Evolutionary conservation across 2,113 vertebrate genomes (phyloP).

Genomic region (Osmerus eperlanus): DNA sequence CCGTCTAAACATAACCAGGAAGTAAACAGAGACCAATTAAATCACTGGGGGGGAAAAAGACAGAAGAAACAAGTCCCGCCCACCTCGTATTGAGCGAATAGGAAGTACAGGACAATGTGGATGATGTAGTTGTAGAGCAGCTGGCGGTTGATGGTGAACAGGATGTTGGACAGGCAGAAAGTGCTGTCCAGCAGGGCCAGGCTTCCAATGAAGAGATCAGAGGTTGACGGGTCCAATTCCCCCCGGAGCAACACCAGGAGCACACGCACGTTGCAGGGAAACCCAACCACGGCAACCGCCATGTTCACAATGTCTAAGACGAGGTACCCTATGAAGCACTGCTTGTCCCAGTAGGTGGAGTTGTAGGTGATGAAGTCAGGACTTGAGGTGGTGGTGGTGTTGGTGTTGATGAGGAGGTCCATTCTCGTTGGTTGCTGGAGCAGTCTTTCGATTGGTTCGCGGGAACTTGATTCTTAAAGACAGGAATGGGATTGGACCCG

Average conservation of each 20-base stretch:
- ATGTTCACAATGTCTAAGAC: slow-evolving; percentile 9
- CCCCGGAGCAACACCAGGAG: not conserved
- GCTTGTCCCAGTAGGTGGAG: not conserved
- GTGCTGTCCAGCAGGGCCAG: slow-evolving; percentile 9
- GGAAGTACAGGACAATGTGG: not conserved
- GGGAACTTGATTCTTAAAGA: too few species aligned
- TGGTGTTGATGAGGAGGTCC: not conserved
- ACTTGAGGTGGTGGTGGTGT: not conserved
- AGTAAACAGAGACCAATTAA: not conserved
- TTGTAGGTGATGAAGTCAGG: not conserved
- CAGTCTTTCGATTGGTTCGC: too few species aligned
- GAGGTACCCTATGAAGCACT: not conserved
- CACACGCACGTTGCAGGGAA: slow-evolving; percentile 13
- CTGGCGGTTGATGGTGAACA: not conserved
- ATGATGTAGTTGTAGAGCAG: not conserved
- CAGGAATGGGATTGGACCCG: too few species aligned
- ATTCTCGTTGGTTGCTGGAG: not conserved
- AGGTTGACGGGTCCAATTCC: not conserved
- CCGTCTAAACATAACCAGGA: too few species aligned
- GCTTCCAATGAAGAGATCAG: slow-evolving; percentile 15
- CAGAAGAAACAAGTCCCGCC: not conserved
- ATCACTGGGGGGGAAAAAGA: not conserved
- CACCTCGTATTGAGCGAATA: slow-evolving; percentile 6
- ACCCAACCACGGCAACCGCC: slow-evolving; percentile 3
- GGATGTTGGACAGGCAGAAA: not conserved